Evolutionary conservation across 2,113 vertebrate species (phyloP).

Genomic region (Gymnogyps californianus): DNA sequence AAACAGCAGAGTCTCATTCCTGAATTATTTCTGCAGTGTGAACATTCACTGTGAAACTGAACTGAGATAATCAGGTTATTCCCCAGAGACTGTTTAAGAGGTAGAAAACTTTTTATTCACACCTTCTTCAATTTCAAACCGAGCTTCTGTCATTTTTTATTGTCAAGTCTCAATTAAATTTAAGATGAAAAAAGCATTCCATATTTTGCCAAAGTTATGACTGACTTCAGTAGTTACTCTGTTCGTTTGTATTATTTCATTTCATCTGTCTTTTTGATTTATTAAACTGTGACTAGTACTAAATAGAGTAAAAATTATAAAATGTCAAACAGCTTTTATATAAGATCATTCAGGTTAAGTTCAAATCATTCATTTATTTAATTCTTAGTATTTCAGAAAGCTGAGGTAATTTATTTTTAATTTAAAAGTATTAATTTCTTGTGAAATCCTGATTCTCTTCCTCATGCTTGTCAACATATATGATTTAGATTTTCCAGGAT

Average conservation of each 20-base stretch:
- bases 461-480: not conserved
- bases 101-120: not conserved
- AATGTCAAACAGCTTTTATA: not conserved
- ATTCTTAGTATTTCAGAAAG: not conserved
- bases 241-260: not conserved
- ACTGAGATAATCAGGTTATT: not conserved
- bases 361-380: not conserved
- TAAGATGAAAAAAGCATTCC: not conserved
- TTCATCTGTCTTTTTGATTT: slow-evolving; percentile 7
- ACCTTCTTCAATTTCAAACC: not conserved
- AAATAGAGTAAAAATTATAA: not conserved
- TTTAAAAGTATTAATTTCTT: not conserved
- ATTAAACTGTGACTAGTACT: not conserved
- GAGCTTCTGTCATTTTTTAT: not conserved
- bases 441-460: not conserved
- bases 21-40: not conserved
- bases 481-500: not conserved
- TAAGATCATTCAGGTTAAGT: not conserved
- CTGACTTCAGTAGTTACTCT: not conserved
- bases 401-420: not conserved
- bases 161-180: not conserved
- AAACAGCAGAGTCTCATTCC: not conserved
- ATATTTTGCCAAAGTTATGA: not conserved
- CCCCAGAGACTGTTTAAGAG: not conserved
- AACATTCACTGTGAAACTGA: not conserved